A percentile compares a stretch with the other conserved stretches of the same genome.
These are phyloP conservation scores for Equus przewalskii DNA, from an alignment of 2,113 vertebrate genomes.

Conservation along the genomic window DNA sequence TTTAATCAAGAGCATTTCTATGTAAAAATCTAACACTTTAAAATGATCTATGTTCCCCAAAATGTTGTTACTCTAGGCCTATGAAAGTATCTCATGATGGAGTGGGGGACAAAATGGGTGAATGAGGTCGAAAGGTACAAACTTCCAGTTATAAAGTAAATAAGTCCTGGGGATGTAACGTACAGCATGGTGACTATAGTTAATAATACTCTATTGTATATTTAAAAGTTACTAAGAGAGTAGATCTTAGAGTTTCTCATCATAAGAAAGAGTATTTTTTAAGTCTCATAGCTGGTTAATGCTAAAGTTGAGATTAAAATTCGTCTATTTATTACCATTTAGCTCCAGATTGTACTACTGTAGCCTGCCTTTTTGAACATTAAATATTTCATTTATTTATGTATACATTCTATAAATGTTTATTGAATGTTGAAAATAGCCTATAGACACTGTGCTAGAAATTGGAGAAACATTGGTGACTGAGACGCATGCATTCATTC, in stretches of 20 bases:
- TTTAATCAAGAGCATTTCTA: not conserved
- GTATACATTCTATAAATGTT: not conserved
- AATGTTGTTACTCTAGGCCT: not conserved
- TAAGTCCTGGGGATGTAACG: not conserved
- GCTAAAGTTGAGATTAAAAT: not conserved
- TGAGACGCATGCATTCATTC: not conserved
- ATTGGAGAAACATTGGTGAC: not conserved
- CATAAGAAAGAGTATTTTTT: not conserved
- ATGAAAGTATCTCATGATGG: not conserved
- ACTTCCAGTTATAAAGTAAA: not conserved
- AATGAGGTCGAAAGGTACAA: not conserved
- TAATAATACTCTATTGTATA: not conserved
- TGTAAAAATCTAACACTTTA: slow-evolving; percentile 1
- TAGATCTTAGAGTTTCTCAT: not conserved
- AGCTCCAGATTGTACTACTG: not conserved
- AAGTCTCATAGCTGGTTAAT: not conserved
- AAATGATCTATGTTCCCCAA: not conserved
- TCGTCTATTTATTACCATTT: not conserved
- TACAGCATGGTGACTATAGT: not conserved
- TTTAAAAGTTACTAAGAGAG: not conserved
- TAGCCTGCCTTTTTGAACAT: not conserved
- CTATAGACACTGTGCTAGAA: not conserved
- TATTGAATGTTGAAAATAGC: not conserved
- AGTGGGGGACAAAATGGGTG: not conserved
- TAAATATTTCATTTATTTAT: not conserved